Evolutionary conservation across 2,113 vertebrate genomes (phyloP).

Genomic region (Prunella fulvescens): DNA sequence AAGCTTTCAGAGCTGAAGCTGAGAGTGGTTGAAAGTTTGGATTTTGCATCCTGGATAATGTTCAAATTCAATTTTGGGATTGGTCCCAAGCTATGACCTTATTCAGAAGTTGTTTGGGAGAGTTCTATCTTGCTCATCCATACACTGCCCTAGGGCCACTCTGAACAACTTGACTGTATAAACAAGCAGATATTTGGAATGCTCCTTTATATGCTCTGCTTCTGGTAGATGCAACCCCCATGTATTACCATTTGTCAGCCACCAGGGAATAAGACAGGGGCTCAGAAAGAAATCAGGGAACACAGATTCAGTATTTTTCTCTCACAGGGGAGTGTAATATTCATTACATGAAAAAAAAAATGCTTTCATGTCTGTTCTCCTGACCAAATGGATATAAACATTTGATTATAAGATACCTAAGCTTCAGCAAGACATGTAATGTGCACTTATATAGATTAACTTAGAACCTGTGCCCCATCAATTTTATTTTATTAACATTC

Average conservation of each 20-base stretch:
- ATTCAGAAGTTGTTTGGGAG: neutral
- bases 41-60: neutral
- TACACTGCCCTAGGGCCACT: neutral
- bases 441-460: neutral
- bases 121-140: neutral
- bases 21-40: neutral
- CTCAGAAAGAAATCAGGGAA: neutral
- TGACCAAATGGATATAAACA: neutral
- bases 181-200: neutral
- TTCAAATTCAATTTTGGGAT: neutral
- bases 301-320: neutral
- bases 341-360: neutral
- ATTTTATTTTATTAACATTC: neutral
- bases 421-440: neutral
- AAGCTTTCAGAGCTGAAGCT: neutral
- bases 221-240: neutral
- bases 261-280: neutral
- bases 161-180: neutral
- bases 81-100: neutral
- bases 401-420: neutral
- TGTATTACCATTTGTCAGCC: neutral
- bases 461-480: neutral
- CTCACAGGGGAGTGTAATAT: neutral
- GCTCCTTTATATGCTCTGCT: neutral
- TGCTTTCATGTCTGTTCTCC: neutral